phyloP scores from a whole-genome alignment of 1,140 invertebrate genomes.

The Lasioglossum baleicum region DNA sequence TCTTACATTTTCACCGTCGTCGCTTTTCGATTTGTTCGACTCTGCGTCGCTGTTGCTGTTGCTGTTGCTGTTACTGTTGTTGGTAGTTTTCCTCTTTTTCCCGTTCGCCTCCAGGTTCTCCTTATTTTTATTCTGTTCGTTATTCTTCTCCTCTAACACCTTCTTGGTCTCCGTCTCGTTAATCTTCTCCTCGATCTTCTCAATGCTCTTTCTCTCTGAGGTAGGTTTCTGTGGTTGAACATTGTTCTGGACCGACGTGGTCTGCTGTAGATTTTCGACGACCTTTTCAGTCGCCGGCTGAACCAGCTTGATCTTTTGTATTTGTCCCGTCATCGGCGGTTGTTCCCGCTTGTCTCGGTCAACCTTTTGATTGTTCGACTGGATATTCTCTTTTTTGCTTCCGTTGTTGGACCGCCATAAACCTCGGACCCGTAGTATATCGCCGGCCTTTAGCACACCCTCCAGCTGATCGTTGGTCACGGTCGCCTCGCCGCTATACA shows the following conservation, averaged over 20 bases:
- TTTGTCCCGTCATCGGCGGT: conserved; percentile 69
- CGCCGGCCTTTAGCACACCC: conserved; percentile 88
- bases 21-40: conserved; percentile 75
- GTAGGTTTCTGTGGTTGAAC: conserved; percentile 50
- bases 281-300: conserved; percentile 72
- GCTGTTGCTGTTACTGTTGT: conserved; percentile 64
- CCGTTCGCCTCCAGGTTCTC: conserved; percentile 72
- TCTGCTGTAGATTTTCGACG: conserved; percentile 60
- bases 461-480: conserved; percentile 91
- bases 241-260: conserved; percentile 48
- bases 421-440: conserved; percentile 88
- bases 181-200: conserved; percentile 65
- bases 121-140: conserved; percentile 74
- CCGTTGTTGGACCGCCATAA: conserved; percentile 82
- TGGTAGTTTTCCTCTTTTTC: conserved; percentile 72
- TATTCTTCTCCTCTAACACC: conserved; percentile 68
- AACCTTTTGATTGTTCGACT: conserved; percentile 75
- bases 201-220: conserved; percentile 67
- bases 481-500: conserved; percentile 92
- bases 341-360: conserved; percentile 73
- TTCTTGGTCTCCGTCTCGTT: conserved; percentile 64
- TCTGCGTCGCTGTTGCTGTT: conserved; percentile 70
- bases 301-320: conserved; percentile 77
- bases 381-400: conserved; percentile 81
- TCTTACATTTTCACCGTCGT: conserved; percentile 72